phyloP scores from a whole-genome alignment of 2,113 vertebrate genomes.

The Emydocephalus ijimae region DNA sequence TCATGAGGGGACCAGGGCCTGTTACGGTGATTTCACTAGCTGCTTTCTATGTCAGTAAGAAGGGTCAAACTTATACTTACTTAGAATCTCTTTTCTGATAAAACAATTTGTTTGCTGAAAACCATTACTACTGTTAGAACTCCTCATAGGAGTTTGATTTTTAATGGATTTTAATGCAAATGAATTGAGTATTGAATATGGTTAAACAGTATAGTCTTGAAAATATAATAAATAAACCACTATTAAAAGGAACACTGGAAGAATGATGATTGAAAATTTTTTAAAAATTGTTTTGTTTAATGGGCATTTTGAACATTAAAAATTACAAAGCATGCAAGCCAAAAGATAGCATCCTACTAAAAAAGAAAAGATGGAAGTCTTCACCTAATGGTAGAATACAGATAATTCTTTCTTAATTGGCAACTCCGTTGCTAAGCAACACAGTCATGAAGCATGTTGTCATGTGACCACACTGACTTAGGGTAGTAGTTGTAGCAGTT shows the following conservation, averaged over 20 bases:
- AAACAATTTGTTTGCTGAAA: neutral
- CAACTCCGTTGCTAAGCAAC: neutral
- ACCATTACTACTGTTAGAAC: neutral
- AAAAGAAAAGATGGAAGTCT: neutral
- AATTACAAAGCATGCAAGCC: neutral
- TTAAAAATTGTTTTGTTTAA: neutral
- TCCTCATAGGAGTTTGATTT: neutral
- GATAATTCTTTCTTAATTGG: neutral
- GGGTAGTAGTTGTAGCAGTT: neutral
- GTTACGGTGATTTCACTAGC: neutral
- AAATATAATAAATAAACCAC: neutral
- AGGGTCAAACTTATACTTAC: neutral
- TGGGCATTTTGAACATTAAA: neutral
- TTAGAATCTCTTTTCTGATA: neutral
- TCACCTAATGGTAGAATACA: neutral
- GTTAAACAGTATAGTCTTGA: neutral
- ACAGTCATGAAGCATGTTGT: neutral
- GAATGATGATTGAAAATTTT: neutral
- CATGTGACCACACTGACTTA: neutral
- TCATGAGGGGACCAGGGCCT: neutral
- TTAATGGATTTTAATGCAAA: neutral
- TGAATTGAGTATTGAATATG: neutral
- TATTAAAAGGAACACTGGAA: neutral
- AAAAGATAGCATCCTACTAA: neutral
- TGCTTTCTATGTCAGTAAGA: neutral